Conservation (phyloP, 2,797 vertebrate genomes). For the Threskiornis aethiopicus region DNA sequence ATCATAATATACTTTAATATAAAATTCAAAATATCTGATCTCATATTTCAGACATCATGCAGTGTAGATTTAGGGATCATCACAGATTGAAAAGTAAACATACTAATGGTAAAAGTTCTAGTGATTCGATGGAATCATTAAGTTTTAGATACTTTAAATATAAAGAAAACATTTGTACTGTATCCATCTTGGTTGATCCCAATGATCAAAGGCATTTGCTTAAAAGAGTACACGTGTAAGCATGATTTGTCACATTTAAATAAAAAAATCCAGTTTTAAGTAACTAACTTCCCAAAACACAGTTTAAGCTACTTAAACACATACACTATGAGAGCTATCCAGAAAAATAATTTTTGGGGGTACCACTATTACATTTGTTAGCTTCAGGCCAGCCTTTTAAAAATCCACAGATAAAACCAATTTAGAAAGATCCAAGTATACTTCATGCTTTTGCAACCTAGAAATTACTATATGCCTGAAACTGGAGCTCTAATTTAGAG, state of each 20-base stretch:
- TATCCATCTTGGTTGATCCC: not conserved
- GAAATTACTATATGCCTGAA: not conserved
- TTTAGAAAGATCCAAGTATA: not conserved
- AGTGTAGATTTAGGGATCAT: not conserved
- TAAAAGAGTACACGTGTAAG: not conserved
- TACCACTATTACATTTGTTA: not conserved
- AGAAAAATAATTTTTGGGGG: not conserved
- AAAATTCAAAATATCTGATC: not conserved
- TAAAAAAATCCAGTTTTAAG: not conserved
- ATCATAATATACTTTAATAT: not conserved
- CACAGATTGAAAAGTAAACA: not conserved
- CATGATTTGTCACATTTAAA: not conserved
- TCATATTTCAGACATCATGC: not conserved
- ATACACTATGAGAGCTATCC: not conserved
- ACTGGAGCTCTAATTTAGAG: slow-evolving; percentile 57
- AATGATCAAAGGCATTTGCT: slow-evolving; percentile 7
- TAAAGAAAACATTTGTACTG: slow-evolving; percentile 14
- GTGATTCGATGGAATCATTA: slow-evolving; percentile 47
- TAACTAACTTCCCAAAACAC: not conserved
- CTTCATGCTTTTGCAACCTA: not conserved
- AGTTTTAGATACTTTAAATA: slow-evolving; percentile 22
- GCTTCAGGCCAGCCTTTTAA: not conserved
- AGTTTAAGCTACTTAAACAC: not conserved
- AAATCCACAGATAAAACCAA: not conserved
- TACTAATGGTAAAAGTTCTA: not conserved